phyloP scores from a whole-genome alignment of 2,797 vertebrate species.

The Lemur catta region DNA sequence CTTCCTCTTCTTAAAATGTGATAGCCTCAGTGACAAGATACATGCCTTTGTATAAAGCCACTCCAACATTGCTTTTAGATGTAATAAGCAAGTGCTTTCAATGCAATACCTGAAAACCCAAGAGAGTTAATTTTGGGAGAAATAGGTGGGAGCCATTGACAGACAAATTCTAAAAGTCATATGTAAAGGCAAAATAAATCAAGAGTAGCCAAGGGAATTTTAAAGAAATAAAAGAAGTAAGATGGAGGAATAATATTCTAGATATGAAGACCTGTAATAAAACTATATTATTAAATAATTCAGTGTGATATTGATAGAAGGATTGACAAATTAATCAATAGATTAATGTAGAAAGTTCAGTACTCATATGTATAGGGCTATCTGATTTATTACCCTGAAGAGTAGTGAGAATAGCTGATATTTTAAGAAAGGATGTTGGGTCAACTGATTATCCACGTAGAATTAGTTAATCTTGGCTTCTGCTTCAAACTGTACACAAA shows the following conservation, averaged over 20 bases:
- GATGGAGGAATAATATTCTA: neutral
- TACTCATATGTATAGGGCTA: neutral
- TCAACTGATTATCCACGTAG: neutral
- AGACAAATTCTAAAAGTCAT: neutral
- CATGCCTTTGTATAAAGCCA: neutral
- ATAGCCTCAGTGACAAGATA: neutral
- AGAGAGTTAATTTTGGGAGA: neutral
- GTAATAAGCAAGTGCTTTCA: neutral
- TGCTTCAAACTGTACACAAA: neutral
- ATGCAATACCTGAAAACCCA: neutral
- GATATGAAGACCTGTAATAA: neutral
- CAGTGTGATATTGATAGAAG: neutral
- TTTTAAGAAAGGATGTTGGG: neutral
- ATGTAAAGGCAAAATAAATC: constrained; percentile 12
- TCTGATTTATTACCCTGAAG: neutral
- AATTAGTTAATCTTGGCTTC: neutral
- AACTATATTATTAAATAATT: neutral
- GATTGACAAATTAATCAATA: neutral
- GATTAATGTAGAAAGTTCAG: neutral
- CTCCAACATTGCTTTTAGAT: neutral
- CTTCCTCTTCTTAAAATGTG: neutral
- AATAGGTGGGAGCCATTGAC: neutral
- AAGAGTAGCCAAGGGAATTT: neutral
- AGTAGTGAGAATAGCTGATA: neutral
- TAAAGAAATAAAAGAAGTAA: neutral